These are phyloP conservation scores for Cheilosia variabilis DNA, from an alignment of 2,888 invertebrate species.

Conservation along the genomic window DNA sequence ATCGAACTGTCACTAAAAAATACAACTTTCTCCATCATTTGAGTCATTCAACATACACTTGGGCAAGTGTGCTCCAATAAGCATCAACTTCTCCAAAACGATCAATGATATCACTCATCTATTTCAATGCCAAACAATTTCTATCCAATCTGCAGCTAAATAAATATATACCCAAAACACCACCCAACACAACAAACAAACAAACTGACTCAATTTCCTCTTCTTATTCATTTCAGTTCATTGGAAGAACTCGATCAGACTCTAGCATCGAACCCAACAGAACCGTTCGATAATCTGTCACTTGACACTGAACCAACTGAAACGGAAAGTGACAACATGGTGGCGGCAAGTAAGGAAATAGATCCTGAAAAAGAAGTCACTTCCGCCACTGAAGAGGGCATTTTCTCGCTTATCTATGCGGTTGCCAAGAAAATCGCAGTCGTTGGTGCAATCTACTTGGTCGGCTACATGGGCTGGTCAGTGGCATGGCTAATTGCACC, in stretches of 20 bases:
- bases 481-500: conserved; percentile 93
- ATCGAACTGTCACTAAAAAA: not conserved
- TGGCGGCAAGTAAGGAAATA: conserved; percentile 68
- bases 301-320: conserved; percentile 4
- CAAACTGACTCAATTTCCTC: conserved; percentile 11
- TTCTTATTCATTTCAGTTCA: conserved; percentile 53
- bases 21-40: not conserved
- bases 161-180: not conserved
- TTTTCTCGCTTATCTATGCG: conserved; percentile 86
- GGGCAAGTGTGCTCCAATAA: not conserved
- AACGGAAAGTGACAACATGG: conserved; percentile 51
- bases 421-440: conserved; percentile 89
- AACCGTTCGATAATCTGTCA: conserved; percentile 40
- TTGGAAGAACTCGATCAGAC: conserved; percentile 50
- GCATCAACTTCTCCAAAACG: conserved; percentile 20
- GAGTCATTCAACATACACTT: not conserved
- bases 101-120: conserved; percentile 42
- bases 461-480: conserved; percentile 92
- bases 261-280: conserved; percentile 28
- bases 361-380: conserved; percentile 48
- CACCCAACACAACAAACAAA: not conserved
- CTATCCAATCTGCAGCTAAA: conserved; percentile 7
- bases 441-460: conserved; percentile 90
- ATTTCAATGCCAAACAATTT: conserved; percentile 20
- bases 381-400: conserved; percentile 81